Evolutionary conservation across 2,113 vertebrate genomes (phyloP), one percentile per base, ranked within the genome.

Genomic region (Tetraodon nigroviridis): DNA sequence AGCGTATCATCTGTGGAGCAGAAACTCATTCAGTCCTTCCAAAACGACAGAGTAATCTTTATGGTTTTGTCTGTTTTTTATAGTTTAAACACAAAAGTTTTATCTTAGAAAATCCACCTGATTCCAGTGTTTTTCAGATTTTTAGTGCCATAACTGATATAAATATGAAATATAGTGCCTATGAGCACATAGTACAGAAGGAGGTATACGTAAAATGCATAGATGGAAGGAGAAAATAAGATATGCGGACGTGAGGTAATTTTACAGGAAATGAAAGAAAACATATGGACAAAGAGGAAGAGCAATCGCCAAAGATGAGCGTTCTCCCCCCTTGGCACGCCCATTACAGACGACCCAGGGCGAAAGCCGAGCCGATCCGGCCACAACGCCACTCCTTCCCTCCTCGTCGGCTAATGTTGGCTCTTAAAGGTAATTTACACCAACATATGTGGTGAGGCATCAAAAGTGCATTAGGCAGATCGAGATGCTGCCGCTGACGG

Each of bases 401-500:
- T 57, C 63, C 58, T 66, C 72, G 51, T 69, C 46, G 11, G 58
- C 53, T 79, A 80, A 71, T 69, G 69, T n/a, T 32, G 51, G 60
- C 41, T 75, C 64, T 77, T 89, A 84, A 84, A 86, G 78, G 66
- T 82, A 82, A 86, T 85, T 85, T 84, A 83, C 78, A 58, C 81
- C 69, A 69, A 68, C 85, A 80, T 85, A 85, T 69, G 83, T 84
- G 76, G 75, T 15, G 16, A 61, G 65, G 75, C 75, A 85, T 87
- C 85, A 89, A 82, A 87, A 89, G 81, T 84, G 81, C 80, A 89
- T 89, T 86, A 80, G 79, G 80, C 76, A 78, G 81, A 86, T 85
- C 80, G 87, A 86, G 84, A 83, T 81, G 81, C 73, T 75, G 79
- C 51, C 37, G 51, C 71, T 75, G 82, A 73, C 78, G 82, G 80